Evolutionary conservation across 2,797 vertebrate species (phyloP).

Genomic region (Notoglanidium macrostoma): DNA sequence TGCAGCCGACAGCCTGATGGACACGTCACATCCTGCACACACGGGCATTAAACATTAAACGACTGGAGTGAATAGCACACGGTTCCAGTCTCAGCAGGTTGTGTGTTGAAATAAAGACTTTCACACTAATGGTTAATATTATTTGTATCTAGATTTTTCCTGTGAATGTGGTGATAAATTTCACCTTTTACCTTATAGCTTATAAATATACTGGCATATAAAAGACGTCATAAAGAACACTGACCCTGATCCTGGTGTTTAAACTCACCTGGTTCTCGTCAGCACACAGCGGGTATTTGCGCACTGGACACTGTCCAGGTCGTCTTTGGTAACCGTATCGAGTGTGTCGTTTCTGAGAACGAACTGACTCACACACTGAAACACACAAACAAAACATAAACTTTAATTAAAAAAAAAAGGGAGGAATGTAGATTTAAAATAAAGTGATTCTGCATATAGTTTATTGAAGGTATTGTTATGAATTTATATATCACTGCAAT

Average conservation of each 20-base stretch:
- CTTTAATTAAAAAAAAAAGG: neutral
- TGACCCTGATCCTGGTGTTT: neutral
- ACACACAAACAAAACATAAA: constrained; percentile 52
- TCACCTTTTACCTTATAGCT: neutral
- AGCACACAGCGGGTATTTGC: constrained; percentile 62
- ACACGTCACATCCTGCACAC: constrained; percentile 65
- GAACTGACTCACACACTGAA: constrained; percentile 48
- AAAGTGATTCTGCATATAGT: neutral
- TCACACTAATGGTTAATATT: neutral
- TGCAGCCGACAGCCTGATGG: constrained; percentile 74
- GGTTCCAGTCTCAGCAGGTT: too few species aligned
- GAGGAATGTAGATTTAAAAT: neutral
- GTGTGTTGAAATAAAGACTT: neutral
- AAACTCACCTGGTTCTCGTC: constrained; percentile 72
- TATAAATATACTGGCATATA: neutral
- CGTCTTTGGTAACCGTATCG: constrained; percentile 23
- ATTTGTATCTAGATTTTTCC: neutral
- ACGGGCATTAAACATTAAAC: neutral
- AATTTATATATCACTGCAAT: neutral
- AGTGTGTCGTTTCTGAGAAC: constrained; percentile 23
- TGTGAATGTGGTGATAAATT: neutral
- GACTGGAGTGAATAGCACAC: neutral
- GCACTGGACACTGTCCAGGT: constrained; percentile 48
- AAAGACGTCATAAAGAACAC: neutral
- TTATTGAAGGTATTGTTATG: neutral